Conservation (phyloP, 2,797 vertebrate genomes). For the Momotus momota region DNA sequence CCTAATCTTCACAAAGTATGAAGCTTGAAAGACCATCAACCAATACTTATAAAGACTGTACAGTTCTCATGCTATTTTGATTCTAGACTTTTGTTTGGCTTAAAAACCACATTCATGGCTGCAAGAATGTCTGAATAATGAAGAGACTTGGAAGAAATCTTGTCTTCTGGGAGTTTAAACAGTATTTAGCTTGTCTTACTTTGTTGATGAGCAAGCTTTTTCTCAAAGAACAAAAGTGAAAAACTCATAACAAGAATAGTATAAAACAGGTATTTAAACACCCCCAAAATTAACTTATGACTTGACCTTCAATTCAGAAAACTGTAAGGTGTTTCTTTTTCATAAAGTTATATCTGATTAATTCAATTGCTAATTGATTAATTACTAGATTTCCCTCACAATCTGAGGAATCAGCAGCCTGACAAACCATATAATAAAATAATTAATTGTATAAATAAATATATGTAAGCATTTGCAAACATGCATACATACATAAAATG, state of each 20-base stretch:
- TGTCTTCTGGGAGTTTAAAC: slow-evolving; percentile 19
- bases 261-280: not conserved
- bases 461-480: not conserved
- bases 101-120: slow-evolving; percentile 25
- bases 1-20: not conserved
- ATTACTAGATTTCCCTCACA: not conserved
- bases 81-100: slow-evolving; percentile 65
- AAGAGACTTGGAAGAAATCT: slow-evolving; percentile 28
- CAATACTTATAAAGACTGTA: not conserved
- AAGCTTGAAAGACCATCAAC: not conserved
- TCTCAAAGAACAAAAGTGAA: not conserved
- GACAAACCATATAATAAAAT: not conserved
- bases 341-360: not conserved
- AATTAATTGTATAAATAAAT: not conserved
- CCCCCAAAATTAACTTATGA: not conserved
- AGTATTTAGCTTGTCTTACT: not conserved
- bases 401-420: not conserved
- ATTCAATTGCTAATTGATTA: not conserved
- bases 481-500: not conserved
- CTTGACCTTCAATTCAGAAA: not conserved
- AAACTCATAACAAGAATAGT: not conserved
- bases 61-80: slow-evolving; percentile 30
- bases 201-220: not conserved
- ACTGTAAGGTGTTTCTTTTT: not conserved
- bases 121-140: slow-evolving; percentile 38